Evolutionary conservation across 2,797 vertebrate genomes (phyloP), one percentile per base, ranked within the genome.

Genomic region (Sebastes variabilis): DNA sequence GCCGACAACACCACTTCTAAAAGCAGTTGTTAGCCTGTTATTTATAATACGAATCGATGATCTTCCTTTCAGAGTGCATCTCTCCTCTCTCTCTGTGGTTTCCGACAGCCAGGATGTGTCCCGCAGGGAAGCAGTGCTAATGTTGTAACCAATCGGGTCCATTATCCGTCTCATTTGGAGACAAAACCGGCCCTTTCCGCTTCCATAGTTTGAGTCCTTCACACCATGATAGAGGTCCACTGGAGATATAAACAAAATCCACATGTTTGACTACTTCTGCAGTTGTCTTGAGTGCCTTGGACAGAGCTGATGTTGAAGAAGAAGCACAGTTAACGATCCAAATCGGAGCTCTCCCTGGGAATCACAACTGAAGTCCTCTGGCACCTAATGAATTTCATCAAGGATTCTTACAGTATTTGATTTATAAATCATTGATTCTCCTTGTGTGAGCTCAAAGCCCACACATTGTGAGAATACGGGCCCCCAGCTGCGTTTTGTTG

Each of bases 331-430:
- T 20, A 34, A 56, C 18, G 66, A 75, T 64, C 46, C 30, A 61
- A 5, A 66, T 38, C 46, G 34, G 46, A 77, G 66, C 67, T 77
- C 18, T 16, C 46, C 61, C 55, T 34, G n/a, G 11, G 65, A 60
- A 62, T 79, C 42, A 27, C 58, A 65, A 22, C 25, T 61, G 20
- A 27, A 52, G 36, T 79, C 60, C 77, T 73, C 66, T 83, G 81
- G 81, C 77, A 88, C 64, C 20, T 5, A 32, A 55, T 61, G 65
- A 20, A 58, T 76, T 66, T 79, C 73, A 79, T 73, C n/a, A n/a
- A 30, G 34, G 73, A 29, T 18, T 42, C 49, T 77, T 52, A n/a
- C 12, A 68, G 34, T 67, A n/a, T 75, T 18, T 52, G 25, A 73
- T 56, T 58, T 38, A n/a, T 14, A 25, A 59, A 59, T 79, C 32